A percentile compares a stretch with the other conserved stretches of the same genome.
Conservation (phyloP, 2,797 vertebrate species). For the Kryptopterus vitreolus region DNA sequence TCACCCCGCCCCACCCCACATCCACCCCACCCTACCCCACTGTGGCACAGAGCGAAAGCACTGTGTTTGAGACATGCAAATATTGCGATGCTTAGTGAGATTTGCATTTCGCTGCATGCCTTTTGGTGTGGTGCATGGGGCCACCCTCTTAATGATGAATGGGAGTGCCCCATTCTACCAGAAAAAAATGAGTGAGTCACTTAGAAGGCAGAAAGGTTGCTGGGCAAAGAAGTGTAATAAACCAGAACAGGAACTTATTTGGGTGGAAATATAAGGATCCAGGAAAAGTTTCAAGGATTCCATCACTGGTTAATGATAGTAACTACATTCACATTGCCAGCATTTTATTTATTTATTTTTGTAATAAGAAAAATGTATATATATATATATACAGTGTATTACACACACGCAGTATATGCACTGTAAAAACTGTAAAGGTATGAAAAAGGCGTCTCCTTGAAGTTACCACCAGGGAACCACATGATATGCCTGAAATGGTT, state of each 20-base stretch:
- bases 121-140: constrained; percentile 36
- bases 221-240: constrained; percentile 14
- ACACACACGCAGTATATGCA: too few species aligned
- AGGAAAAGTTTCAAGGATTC: constrained; percentile 34
- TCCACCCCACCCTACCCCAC: not conserved
- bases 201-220: not conserved
- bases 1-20: constrained; percentile 4
- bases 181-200: constrained; percentile 29
- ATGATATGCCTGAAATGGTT: not conserved
- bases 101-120: constrained; percentile 51
- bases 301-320: not conserved
- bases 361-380: not conserved
- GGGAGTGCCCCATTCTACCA: constrained; percentile 31
- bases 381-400: not conserved
- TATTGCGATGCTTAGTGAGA: constrained; percentile 23
- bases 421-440: too few species aligned
- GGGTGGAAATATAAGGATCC: constrained; percentile 17
- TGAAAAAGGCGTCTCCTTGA: not conserved
- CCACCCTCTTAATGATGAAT: constrained; percentile 33
- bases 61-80: constrained; percentile 51
- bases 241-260: constrained; percentile 33
- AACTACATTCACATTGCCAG: constrained; percentile 11
- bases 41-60: constrained; percentile 20
- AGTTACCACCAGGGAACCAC: not conserved
- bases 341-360: not conserved